Base-by-base conservation (phyloP, 2,797 vertebrate genomes). In the Eurystomus glaucurus region DNA sequence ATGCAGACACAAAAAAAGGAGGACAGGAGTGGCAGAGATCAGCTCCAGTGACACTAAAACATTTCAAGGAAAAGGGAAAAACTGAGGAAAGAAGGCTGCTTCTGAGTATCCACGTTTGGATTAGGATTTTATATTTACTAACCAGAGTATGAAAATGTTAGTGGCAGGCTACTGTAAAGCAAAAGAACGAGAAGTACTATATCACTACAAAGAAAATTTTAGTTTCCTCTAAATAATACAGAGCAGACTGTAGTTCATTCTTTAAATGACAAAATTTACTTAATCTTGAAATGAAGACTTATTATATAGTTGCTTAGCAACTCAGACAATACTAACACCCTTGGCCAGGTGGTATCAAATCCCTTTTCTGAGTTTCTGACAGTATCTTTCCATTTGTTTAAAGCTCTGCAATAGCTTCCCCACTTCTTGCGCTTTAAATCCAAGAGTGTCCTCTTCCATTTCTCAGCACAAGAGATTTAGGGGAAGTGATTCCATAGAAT, bases 281-380 rank as follows among this genome's bases (percentile, higher is more conserved):
- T 96, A 76, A 93, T 68, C 84, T 81, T 64, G 76, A 97, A 96
- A 97, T 95, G 93, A 97, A 29, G 74, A 89, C 89, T 94, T 94
- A 91, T 69, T 85, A 81, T 6, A 14, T 62, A 70, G 97, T 97
- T 97, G 96, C 93, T 97, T 97, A 96, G 96, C 91, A 97, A 94
- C 89, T 90, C 77, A 74, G 66, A 83, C 60, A 82, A 70, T 82
- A 55, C 54, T 83, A 82, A 86, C 72, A 88, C 82, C 43, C 83
- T 74, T 74, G 83, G 46, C 25, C 84, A 91, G 81, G 72, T 93
- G 31, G 48, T 62, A 65, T 6, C 0, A 1, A 91, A 16, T 33
- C 90, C 54, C n/a, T 85, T 85, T 91, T 87, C 66, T 89, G 54
- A 91, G 65, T 93, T 90, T 82, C 74, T 91, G 54, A 35, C 55